Percentiles rank a stretch among this genome's conserved stretches.
phyloP scores from a whole-genome alignment of 2,113 vertebrate species.

The Heterotis niloticus region DNA sequence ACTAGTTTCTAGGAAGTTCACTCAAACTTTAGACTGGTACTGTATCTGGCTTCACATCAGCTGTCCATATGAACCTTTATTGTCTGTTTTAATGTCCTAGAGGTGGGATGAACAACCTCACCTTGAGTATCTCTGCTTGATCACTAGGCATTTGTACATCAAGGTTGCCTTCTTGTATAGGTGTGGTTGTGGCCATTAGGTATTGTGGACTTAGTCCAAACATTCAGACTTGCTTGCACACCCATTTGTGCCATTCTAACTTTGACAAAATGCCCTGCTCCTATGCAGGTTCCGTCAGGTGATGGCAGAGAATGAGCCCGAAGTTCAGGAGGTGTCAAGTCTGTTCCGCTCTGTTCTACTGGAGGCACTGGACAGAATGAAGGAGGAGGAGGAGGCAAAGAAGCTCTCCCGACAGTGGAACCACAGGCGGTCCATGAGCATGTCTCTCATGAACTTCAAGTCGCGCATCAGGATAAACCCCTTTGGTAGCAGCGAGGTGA shows the following conservation, averaged over 20 bases:
- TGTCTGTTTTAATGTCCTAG: too few relatives aligned
- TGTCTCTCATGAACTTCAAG: constrained; percentile 76
- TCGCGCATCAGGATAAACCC: constrained; percentile 84
- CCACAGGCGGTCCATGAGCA: constrained; percentile 74
- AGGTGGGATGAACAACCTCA: too few relatives aligned
- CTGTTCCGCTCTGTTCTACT: constrained; percentile 83
- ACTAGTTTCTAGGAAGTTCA: too few relatives aligned
- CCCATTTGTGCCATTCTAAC: background rate
- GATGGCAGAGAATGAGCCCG: constrained; percentile 78
- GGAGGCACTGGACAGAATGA: constrained; percentile 75
- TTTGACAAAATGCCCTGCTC: background rate
- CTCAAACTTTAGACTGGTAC: too few relatives aligned
- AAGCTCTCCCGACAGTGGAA: constrained; percentile 83
- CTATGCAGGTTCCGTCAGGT: constrained; percentile 81
- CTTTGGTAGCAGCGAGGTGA: constrained; percentile 78
- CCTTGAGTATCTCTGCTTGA: too few relatives aligned
- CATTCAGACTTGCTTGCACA: background rate
- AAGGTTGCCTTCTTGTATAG: background rate
- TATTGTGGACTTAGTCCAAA: background rate
- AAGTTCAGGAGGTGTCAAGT: constrained; percentile 76
- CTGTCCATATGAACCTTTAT: too few relatives aligned
- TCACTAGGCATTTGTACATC: background rate
- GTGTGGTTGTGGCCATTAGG: background rate
- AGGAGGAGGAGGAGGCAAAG: constrained; percentile 81
- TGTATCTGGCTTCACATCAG: too few relatives aligned